These are phyloP conservation scores for Catharus bicknelli DNA, from an alignment of 2,113 vertebrate species.

Conservation along the genomic window DNA sequence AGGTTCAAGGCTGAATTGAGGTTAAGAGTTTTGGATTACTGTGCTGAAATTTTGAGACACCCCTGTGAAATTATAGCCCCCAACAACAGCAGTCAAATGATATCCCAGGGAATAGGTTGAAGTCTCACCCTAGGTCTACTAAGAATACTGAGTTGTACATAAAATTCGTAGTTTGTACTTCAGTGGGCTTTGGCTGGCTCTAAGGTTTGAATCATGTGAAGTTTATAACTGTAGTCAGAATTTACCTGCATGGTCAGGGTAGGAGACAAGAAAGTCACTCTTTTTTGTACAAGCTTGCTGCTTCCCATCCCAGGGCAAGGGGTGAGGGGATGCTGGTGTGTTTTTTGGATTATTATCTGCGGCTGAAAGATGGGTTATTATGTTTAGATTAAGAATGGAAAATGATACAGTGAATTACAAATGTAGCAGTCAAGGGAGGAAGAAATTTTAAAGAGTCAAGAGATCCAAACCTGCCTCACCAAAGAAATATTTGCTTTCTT, in stretches of 20 bases:
- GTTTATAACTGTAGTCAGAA: neutral
- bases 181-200: neutral
- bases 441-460: conserved; percentile 45
- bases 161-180: neutral
- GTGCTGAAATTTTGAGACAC: conserved; percentile 38
- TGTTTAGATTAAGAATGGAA: conserved; percentile 49
- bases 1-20: conserved; percentile 37
- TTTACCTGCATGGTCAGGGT: neutral
- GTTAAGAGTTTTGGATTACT: conserved; percentile 27
- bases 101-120: neutral
- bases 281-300: neutral
- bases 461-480: conserved; percentile 44
- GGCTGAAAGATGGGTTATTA: neutral
- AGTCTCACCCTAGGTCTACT: neutral
- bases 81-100: neutral
- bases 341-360: conserved; percentile 19
- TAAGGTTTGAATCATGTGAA: neutral
- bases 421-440: conserved; percentile 35
- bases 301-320: neutral
- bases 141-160: neutral
- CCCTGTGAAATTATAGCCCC: conserved; percentile 26
- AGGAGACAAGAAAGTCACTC: neutral
- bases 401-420: conserved; percentile 52
- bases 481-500: conserved; percentile 52
- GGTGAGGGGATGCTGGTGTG: neutral